A percentile compares a stretch with the other conserved stretches of the same genome.
These are phyloP conservation scores for Peromyscus nudipes DNA, from an alignment of 2,797 vertebrate species.

Conservation along the genomic window DNA sequence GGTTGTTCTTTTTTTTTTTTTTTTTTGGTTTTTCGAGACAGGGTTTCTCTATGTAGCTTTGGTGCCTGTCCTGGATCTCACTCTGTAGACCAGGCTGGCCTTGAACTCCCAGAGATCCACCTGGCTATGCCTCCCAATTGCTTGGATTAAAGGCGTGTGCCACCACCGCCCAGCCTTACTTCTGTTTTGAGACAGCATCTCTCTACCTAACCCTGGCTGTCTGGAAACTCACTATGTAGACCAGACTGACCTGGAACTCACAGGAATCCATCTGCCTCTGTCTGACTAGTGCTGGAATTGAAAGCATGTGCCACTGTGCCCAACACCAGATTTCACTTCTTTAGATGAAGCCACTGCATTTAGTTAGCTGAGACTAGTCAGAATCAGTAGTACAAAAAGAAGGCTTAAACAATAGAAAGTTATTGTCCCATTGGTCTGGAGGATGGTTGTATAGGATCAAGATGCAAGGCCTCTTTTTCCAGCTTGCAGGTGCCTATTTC, in stretches of 20 bases:
- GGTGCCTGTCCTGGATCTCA: no score
- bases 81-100: no score
- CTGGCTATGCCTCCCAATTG: no score
- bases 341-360: neutral
- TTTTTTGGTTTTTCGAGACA: no score
- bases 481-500: neutral
- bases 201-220: neutral
- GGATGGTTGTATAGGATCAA: neutral
- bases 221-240: neutral
- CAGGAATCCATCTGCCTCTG: neutral
- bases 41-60: no score
- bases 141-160: no score
- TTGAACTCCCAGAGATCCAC: no score
- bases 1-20: no score
- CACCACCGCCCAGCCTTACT: no score
- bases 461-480: neutral
- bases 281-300: no score
- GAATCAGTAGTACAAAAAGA: neutral
- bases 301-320: neutral
- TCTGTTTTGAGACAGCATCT: neutral
- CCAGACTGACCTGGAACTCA: neutral
- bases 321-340: neutral
- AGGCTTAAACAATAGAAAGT: neutral
- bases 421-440: neutral
- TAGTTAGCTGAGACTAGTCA: neutral